These are phyloP conservation scores for Oxyura jamaicensis DNA, from an alignment of 2,113 vertebrate species.

Conservation along the genomic window DNA sequence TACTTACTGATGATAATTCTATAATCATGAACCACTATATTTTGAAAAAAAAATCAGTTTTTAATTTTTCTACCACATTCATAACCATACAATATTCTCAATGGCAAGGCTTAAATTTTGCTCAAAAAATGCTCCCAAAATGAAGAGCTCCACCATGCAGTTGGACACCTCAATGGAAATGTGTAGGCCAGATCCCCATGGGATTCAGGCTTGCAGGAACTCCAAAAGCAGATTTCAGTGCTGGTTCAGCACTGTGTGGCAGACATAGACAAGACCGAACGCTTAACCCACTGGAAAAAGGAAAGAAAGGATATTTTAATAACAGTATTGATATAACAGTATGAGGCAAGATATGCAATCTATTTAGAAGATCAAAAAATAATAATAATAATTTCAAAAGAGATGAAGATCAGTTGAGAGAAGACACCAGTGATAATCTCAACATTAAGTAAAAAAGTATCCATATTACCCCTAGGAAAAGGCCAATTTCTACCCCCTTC, in stretches of 20 bases:
- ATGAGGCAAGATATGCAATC: background rate
- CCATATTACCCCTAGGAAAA: background rate
- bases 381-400: background rate
- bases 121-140: background rate
- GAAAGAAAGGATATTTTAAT: background rate
- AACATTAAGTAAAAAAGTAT: background rate
- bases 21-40: background rate
- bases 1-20: background rate
- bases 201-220: background rate
- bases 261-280: background rate
- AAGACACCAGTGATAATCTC: background rate
- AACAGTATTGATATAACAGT: background rate
- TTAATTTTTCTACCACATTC: background rate
- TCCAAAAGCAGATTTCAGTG: background rate
- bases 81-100: background rate
- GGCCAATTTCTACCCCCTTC: background rate
- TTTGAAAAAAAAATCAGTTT: background rate
- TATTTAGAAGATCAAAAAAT: background rate
- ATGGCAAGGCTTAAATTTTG: background rate
- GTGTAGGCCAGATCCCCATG: background rate
- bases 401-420: background rate
- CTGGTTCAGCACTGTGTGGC: background rate
- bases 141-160: background rate
- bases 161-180: background rate
- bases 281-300: background rate